Base-by-base conservation (phyloP, 2,113 vertebrate species). In the Drymodes brunneopygia region DNA sequence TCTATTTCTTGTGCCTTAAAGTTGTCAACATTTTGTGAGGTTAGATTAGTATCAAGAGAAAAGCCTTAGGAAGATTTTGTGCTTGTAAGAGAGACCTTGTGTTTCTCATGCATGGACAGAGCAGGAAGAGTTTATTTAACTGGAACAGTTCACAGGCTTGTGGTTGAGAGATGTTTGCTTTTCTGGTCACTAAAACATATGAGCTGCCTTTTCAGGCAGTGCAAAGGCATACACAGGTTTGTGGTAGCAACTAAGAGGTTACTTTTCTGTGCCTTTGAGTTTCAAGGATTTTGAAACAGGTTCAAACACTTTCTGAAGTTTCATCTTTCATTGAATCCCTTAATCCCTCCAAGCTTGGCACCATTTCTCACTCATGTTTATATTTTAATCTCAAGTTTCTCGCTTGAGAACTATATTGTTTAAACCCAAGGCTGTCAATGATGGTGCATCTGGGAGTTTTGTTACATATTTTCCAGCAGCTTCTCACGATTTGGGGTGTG, bases 241-340 rank as follows among this genome's bases (percentile, higher is more conserved):
- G 67, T 87, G 73, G 38, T 15, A 16, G 85, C 78, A 95, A 85
- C 84, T 88, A 94, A 83, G 64, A 94, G 88, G 82, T 95, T 95
- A 74, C 69, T 90, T 69, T 93, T 77, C 84, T 94, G 53, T 77
- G 82, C 75, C 51, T 97, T 92, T 81, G 77, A 94, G 87, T 84
- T 90, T 93, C 73, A 83, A 86, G 54, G 93, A 93, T 98, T 97
- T 97, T 89, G 95, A 93, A 92, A 86, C 35, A 88, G 92, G 33
- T 12, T 72, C 42, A 78, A 80, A 78, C 31, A 81, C 56, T 96
- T 85, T 97, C 83, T 82, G 38, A 87, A 85, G 92, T 94, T 83
- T 98, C 96, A 53, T 90, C 88, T 98, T 97, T 97, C 97, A 96
- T 10, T 21, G 86, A 91, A 95, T 96, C 88, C 53, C 87, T 95